Conservation (phyloP, 2,797 vertebrate species). For the Eupleurogrammus muticus region DNA sequence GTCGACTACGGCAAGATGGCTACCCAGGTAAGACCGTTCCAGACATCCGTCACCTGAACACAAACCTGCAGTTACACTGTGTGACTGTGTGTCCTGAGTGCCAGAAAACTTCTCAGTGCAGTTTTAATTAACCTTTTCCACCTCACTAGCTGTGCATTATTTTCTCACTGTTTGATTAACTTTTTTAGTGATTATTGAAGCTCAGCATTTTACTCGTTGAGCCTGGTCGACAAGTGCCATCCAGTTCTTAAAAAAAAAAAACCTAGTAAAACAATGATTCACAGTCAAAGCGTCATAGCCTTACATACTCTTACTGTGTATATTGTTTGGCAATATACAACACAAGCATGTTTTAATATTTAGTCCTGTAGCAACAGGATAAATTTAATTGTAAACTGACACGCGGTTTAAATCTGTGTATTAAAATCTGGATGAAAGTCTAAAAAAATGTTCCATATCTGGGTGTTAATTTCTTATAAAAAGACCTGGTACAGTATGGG, state of each 20-base stretch:
- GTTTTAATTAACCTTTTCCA: constrained; percentile 46
- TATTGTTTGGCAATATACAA: too few relatives aligned
- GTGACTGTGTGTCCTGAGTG: too few relatives aligned
- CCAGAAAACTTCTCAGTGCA: constrained; percentile 31
- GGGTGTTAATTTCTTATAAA: neutral
- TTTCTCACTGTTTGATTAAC: constrained; percentile 1
- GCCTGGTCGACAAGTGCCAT: too few relatives aligned
- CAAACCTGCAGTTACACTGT: constrained; percentile 49
- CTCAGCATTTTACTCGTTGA: neutral
- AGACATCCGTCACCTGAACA: constrained; percentile 55
- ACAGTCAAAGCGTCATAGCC: too few relatives aligned
- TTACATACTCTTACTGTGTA: too few relatives aligned
- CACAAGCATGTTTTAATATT: neutral
- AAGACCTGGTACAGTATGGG: neutral
- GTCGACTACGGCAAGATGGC: constrained; percentile 98
- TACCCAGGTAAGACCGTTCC: constrained; percentile 85
- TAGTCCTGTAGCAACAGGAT: neutral
- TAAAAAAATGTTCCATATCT: neutral
- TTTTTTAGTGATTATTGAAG: constrained; percentile 3
- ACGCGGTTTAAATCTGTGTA: neutral
- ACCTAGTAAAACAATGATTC: too few relatives aligned
- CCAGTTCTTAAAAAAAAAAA: too few relatives aligned
- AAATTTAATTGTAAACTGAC: neutral
- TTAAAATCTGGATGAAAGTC: neutral
- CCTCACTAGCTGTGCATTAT: constrained; percentile 19